phyloP scores from a whole-genome alignment of 2,113 vertebrate species.

The Brachypodius melanocephalos region DNA sequence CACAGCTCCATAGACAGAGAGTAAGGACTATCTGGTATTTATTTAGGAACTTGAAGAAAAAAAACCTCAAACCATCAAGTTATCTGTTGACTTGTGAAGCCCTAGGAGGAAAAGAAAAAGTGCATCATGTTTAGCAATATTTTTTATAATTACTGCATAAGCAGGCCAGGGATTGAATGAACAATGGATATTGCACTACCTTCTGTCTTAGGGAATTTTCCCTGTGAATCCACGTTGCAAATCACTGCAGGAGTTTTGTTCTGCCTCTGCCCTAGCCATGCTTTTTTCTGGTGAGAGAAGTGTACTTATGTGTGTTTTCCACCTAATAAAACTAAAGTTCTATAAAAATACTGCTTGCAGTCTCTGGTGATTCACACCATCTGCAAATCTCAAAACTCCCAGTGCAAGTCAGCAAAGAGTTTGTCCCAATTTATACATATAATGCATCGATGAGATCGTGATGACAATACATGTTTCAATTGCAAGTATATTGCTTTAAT shows the following conservation, averaged over 20 bases:
- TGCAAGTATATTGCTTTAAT: not conserved
- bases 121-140: not conserved
- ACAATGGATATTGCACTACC: not conserved
- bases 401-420: not conserved
- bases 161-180: not conserved
- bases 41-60: not conserved
- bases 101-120: not conserved
- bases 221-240: not conserved
- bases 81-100: not conserved
- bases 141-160: not conserved
- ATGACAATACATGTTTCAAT: not conserved
- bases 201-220: not conserved
- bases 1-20: not conserved
- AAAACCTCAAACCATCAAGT: not conserved
- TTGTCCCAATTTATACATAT: not conserved
- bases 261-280: not conserved
- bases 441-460: not conserved
- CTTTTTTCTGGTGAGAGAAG: not conserved
- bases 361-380: slow-evolving; percentile 1
- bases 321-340: not conserved
- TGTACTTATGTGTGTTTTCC: not conserved
- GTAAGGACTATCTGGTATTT: not conserved
- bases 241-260: not conserved
- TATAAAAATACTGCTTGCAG: not conserved
- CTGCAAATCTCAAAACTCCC: not conserved